Conservation (phyloP, 2,797 vertebrate species). For the Perodicticus potto region DNA sequence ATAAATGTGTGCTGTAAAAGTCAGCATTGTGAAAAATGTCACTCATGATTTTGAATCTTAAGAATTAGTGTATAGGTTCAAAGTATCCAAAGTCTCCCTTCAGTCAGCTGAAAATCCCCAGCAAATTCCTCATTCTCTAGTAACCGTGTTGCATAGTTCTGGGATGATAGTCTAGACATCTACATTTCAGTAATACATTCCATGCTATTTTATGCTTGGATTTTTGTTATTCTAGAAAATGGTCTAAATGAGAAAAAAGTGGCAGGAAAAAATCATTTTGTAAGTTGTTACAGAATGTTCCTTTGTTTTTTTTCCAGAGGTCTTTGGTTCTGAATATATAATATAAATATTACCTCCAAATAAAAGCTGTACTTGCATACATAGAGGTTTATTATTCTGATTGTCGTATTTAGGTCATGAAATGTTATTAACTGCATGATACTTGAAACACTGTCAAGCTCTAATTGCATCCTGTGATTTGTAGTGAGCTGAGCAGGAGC, state of each 20-base stretch:
- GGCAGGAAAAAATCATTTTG: neutral
- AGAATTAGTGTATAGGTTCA: neutral
- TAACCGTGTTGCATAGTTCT: neutral
- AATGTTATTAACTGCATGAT: neutral
- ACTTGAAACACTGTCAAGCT: neutral
- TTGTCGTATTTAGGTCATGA: neutral
- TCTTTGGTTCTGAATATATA: neutral
- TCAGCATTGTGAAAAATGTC: neutral
- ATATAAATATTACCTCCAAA: neutral
- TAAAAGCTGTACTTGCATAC: neutral
- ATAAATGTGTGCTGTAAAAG: neutral
- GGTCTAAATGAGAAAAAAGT: neutral
- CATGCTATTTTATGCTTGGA: neutral
- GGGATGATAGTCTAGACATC: neutral
- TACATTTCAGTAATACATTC: neutral
- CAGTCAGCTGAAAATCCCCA: neutral
- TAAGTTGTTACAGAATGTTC: neutral
- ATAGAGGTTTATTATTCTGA: neutral
- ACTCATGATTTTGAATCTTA: neutral
- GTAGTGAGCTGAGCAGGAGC: neutral
- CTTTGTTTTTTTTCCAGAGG: neutral
- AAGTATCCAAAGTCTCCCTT: neutral
- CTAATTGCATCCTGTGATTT: neutral
- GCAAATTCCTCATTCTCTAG: neutral
- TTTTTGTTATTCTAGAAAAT: slow-evolving; percentile 36